A percentile compares a stretch with the other conserved stretches of the same genome.
phyloP scores from a whole-genome alignment of 2,888 invertebrate genomes.

The Protophormia terraenovae region DNA sequence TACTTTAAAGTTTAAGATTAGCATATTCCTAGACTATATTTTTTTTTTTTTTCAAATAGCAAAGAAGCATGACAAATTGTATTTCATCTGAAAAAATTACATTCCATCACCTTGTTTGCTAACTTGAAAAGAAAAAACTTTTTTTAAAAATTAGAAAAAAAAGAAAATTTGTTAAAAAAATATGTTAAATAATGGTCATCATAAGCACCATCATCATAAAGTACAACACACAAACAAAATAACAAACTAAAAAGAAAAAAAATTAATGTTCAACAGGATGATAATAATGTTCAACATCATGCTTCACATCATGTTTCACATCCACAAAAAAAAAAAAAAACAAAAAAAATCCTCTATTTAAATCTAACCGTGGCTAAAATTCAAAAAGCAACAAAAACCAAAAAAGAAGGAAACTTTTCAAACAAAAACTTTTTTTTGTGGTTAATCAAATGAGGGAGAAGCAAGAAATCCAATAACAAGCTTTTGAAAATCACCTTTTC shows the following conservation, averaged over 20 bases:
- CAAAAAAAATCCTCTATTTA: background rate
- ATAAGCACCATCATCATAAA: slow-evolving; percentile 19
- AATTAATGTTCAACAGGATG: slow-evolving; percentile 63
- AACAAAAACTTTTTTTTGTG: slow-evolving; percentile 34
- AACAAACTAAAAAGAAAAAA: slow-evolving; percentile 1
- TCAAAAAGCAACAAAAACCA: background rate
- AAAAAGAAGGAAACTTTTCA: background rate
- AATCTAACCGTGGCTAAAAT: slow-evolving; percentile 13
- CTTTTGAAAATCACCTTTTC: slow-evolving; percentile 46
- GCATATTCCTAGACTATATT: background rate
- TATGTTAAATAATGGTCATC: slow-evolving; percentile 51
- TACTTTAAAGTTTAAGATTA: background rate
- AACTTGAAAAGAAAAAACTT: background rate
- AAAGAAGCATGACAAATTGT: slow-evolving; percentile 14
- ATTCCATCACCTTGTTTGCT: background rate
- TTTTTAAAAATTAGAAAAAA: slow-evolving; percentile 12
- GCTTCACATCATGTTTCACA: too few relatives aligned
- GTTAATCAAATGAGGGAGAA: slow-evolving; percentile 52
- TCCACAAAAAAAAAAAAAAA: background rate
- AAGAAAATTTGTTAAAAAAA: slow-evolving; percentile 23
- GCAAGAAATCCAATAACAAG: slow-evolving; percentile 32
- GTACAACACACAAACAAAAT: too few relatives aligned
- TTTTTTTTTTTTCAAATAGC: background rate
- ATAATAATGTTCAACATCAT: slow-evolving; percentile 52
- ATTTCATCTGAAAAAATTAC: background rate